These are phyloP conservation scores for Macroteleia sp. DNA, from an alignment of 2,888 invertebrate species.

Conservation along the genomic window DNA sequence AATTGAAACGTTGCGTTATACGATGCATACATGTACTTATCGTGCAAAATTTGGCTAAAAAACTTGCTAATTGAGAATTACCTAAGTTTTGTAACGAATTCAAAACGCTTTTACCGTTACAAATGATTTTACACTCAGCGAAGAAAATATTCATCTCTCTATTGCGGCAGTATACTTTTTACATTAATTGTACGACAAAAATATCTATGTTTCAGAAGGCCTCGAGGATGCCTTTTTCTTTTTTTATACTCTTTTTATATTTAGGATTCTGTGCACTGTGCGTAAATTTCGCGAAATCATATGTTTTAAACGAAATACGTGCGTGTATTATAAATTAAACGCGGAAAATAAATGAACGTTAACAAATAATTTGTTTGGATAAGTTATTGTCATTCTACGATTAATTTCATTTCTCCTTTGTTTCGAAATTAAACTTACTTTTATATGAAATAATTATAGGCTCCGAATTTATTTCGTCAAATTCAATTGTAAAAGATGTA, in stretches of 20 bases:
- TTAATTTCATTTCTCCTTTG: slow-evolving; percentile 13
- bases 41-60: slow-evolving; percentile 34
- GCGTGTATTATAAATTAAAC: background rate
- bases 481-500: too few relatives aligned
- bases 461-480: too few relatives aligned
- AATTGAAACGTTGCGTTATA: slow-evolving; percentile 11
- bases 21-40: slow-evolving; percentile 1
- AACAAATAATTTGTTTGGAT: background rate
- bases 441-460: background rate
- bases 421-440: background rate
- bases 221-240: slow-evolving; percentile 61
- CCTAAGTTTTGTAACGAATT: slow-evolving; percentile 40
- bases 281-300: slow-evolving; percentile 18
- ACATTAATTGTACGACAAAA: slow-evolving; percentile 61
- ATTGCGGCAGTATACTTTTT: slow-evolving; percentile 44
- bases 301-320: background rate
- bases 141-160: slow-evolving; percentile 52
- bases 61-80: slow-evolving; percentile 36
- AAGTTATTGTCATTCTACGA: slow-evolving; percentile 54
- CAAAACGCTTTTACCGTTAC: slow-evolving; percentile 23
- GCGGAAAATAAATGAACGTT: too few relatives aligned
- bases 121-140: slow-evolving; percentile 46
- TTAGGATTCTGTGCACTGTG: slow-evolving; percentile 50
- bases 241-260: slow-evolving; percentile 38
- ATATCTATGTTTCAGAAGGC: slow-evolving; percentile 65